Base-by-base conservation (phyloP, 2,797 vertebrate species). In the Phyllotis vaccarum region DNA sequence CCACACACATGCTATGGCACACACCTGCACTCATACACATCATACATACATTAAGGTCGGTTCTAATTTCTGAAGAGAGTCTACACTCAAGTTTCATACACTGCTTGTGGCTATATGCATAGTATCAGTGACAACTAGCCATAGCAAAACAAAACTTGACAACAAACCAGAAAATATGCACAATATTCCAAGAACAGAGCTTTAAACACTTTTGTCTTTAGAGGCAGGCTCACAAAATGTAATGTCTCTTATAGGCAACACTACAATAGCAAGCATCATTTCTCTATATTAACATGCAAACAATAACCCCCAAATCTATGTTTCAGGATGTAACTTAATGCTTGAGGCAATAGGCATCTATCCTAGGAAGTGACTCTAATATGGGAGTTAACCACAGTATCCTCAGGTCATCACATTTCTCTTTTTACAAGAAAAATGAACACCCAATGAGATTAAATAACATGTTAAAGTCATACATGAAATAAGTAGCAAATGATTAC, bases 381-480 rank as follows among this genome's bases (percentile, higher is more conserved):
- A 34, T 90, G 2, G 29, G 46, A 86, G 89, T 19, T 76, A 80
- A 49, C n/a, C 60, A 94, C 8, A 89, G 64, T 52, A 68, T 49
- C 75, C 90, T 34, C 3, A 94, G 54, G 29, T 66, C 54, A 82
- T 22, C 19, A 81, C 89, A 16, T n/a, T 64, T 94, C 58, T 90
- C 27, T 80, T 87, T 58, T 94, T 91, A 95, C 24, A 81, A 86
- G 91, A 68, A 49, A 96, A 96, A 90, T 37, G 46, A 46, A 94
- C 52, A 62, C 37, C 78, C 62, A 90, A n/a, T 3, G 29, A 93
- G 27, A 94, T 92, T 60, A 90, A 82, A 79, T 58, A 89, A 74
- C 74, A 89, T 54, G 34, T 94, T 78, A 46, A 89, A 83, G 74
- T 91, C 43, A 95, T 3, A 75, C 0, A 34, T 40, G 31, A 78